Evolutionary conservation across 2,113 vertebrate genomes (phyloP).

Genomic region (Corythoichthys intestinalis): DNA sequence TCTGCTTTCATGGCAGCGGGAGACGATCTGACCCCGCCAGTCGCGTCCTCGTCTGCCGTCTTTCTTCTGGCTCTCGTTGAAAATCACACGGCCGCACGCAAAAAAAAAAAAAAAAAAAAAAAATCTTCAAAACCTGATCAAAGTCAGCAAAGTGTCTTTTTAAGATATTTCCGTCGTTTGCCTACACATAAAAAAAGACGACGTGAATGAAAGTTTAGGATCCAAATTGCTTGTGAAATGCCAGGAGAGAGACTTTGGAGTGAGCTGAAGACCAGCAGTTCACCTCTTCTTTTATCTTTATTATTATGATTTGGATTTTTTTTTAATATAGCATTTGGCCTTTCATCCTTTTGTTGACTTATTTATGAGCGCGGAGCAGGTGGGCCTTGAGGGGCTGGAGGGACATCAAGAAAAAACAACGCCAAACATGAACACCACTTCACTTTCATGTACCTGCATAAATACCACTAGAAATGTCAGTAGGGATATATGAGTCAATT

Average conservation of each 20-base stretch:
- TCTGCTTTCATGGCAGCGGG: conserved; percentile 40
- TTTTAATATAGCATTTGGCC: conserved; percentile 12
- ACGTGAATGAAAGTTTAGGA: not conserved
- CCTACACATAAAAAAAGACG: not conserved
- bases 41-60: conserved; percentile 14
- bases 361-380: conserved; percentile 55
- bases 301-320: conserved; percentile 3
- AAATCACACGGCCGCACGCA: not conserved
- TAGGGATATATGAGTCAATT: no score
- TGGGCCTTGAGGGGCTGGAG: conserved; percentile 18
- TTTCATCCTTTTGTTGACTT: conserved; percentile 53
- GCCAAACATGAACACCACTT: not conserved
- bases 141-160: not conserved
- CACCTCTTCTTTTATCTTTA: conserved; percentile 40
- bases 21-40: conserved; percentile 41
- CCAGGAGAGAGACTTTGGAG: not conserved
- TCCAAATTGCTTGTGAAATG: no score
- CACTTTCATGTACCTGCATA: not conserved
- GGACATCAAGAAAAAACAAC: not conserved
- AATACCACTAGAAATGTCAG: no score
- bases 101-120: not conserved
- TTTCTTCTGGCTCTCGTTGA: not conserved
- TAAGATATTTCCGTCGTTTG: not conserved
- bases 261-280: conserved; percentile 33
- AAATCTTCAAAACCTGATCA: not conserved